Percentiles rank a stretch among this genome's conserved stretches.
phyloP scores from a whole-genome alignment of 30 jellyfish, hydroid and myxozoan genomes.

The Hydractinia echinata region DNA sequence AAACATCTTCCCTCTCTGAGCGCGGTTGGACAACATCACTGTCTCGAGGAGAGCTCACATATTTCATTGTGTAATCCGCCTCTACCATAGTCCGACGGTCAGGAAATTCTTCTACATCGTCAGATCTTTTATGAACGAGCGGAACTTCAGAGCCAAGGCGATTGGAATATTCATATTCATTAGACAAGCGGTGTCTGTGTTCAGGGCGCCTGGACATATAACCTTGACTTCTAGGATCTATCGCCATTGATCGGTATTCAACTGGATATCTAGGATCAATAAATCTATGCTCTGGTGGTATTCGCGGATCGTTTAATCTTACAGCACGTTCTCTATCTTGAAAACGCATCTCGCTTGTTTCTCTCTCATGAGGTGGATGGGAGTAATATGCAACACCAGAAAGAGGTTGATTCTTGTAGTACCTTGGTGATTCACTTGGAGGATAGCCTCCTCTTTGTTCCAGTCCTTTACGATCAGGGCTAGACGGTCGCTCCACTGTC shows the following conservation, averaged over 20 bases:
- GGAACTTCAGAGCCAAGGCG: background rate
- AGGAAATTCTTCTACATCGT: background rate
- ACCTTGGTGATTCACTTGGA: background rate
- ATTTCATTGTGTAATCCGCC: background rate
- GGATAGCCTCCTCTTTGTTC: background rate
- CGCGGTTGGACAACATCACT: constrained; percentile 7
- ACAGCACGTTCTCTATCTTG: constrained; percentile 5
- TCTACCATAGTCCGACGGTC: background rate
- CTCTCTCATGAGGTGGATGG: background rate
- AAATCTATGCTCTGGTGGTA: background rate
- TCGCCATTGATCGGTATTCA: background rate
- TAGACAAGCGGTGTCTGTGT: background rate
- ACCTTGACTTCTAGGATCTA: background rate
- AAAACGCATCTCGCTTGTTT: background rate
- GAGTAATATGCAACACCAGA: background rate
- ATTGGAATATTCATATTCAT: constrained; percentile 5
- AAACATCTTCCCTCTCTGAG: background rate
- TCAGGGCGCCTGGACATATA: background rate
- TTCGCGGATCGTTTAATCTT: background rate
- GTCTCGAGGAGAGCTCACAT: background rate
- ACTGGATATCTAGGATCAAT: constrained; percentile 10
- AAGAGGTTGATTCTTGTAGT: constrained; percentile 5
- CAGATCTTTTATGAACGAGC: background rate
- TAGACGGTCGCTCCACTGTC: background rate
- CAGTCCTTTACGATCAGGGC: background rate